Evolutionary conservation across 1,140 invertebrate species (phyloP), one percentile per base, ranked within the genome.

Genomic region (Tachypleus tridentatus): DNA sequence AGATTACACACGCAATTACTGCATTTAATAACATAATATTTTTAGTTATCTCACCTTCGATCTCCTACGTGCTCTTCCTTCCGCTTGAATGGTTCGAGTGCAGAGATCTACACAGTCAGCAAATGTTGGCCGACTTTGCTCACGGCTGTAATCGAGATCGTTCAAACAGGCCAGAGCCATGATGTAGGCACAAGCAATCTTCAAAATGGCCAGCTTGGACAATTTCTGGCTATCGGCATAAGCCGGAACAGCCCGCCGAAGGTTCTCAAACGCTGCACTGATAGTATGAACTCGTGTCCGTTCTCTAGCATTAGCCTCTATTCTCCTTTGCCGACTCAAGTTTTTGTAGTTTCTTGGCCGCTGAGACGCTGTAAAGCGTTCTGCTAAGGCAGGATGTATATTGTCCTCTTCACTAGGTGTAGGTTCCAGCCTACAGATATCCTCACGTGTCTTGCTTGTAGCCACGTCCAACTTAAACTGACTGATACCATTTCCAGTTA

Each of bases 201-300:
- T 83, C 51, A 97, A 76, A 3, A 96, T 91, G 0, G 91, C 93
- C 49, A 97, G 76, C 74, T 95, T 95, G 0, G 90, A 93, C 5
- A 96, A 81, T 77, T 95, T 94, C 74, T 95, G 92, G 73, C 91
- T 91, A 75, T 92, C 88, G 4, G 91, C 92, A 73, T 94, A 95
- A 0, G 91, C 85, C 0, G 93, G 93, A 9, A 97, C 86, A 1
- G 91, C 82, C 53, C 81, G 81, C 52, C 92, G 81, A 3, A 97
- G 78, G 0, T 88, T 93, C 63, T 97, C 92, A 76, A 95, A 97
- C 0, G 92, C 92, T 0, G 92, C 92, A 73, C 91, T 93, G 67
- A 97, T 96, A 0, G 92, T 95, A 75, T 97, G 93, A 3, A 97
- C 93, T 57, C 93, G 80, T 6, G 92, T 93, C 52, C 93, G 78